Evolutionary conservation across 2,113 vertebrate species (phyloP), one percentile per base, ranked within the genome.

Genomic region (Murina feae): DNA sequence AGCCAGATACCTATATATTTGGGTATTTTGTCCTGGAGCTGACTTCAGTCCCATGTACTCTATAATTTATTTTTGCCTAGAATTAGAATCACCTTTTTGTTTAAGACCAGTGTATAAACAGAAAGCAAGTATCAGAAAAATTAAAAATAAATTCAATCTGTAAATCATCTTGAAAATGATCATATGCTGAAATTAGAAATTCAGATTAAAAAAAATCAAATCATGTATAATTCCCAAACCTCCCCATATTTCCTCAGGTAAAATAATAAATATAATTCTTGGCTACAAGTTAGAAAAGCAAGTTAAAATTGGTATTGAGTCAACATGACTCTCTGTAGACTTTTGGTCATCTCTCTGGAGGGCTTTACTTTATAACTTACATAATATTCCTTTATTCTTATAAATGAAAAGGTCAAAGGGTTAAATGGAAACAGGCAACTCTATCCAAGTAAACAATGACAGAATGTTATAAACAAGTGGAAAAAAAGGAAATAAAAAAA

Each of bases 301-400:
- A 3, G 2, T 86, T 55, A 80, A 66, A 58, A 86, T 72, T 94
- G 8, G 4, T 89, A 92, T 14, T 91, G 76, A 69, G 17, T 92
- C 58, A 90, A 75, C 21, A 74, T 58, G 49, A 89, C 51, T 88
- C n/a, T 80, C 44, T 82, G 80, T 65, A 96, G 85, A 91, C 69
- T 58, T 21, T 21, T 53, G 63, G 47, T 76, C 30, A 72, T 89
- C n/a, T 75, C 35, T 86, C 39, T 51, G 11, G 9, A 49, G 44
- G 58, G 13, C 20, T 90, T 93, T 42, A 78, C 11, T 39, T 63
- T 68, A 71, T 85, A 47, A 93, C 11, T 90, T 90, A 82, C 2
- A 76, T 88, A 51, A 1, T 32, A n/a, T 69, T 93, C 49, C 17
- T 28, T 95, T 35, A 88, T 30, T 84, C 83, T 63, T 71, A 2